Conservation (phyloP, 2,888 invertebrate genomes). For the Hypsopygia costalis region DNA sequence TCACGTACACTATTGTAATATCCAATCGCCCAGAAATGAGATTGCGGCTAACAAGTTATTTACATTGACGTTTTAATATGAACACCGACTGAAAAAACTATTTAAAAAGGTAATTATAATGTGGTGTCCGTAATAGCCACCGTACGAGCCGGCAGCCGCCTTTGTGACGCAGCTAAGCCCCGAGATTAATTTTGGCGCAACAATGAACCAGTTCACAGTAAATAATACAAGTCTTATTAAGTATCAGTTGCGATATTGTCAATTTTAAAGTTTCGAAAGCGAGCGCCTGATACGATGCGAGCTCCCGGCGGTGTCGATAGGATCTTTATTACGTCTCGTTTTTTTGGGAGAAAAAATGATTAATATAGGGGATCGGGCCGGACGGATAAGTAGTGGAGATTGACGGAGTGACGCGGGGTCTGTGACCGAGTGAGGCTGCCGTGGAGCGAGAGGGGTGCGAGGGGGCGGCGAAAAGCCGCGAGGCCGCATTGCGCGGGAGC, state of each 20-base stretch:
- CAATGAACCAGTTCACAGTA: constrained; percentile 72
- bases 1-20: constrained; percentile 81
- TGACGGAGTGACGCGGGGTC: constrained; percentile 73
- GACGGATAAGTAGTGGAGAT: constrained; percentile 78
- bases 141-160: constrained; percentile 67
- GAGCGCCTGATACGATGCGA: constrained; percentile 33
- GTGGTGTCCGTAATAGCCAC: constrained; percentile 71
- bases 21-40: constrained; percentile 80
- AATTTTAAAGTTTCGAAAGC: constrained; percentile 66
- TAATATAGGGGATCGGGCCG: constrained; percentile 70
- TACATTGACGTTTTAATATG: constrained; percentile 81
- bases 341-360: constrained; percentile 68
- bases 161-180: constrained; percentile 75
- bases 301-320: constrained; percentile 55
- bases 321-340: constrained; percentile 63
- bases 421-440: constrained; percentile 59
- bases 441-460: constrained; percentile 30
- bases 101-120: constrained; percentile 79
- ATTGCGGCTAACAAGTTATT: constrained; percentile 81
- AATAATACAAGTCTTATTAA: constrained; percentile 68
- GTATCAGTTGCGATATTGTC: constrained; percentile 71
- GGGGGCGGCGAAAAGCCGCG: constrained; percentile 65
- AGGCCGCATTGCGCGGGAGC: constrained; percentile 72
- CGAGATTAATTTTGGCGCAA: constrained; percentile 75
- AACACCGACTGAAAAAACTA: constrained; percentile 71